Evolutionary conservation across 1,140 invertebrate genomes (phyloP).

Genomic region (Thalassaphorura encarpata): DNA sequence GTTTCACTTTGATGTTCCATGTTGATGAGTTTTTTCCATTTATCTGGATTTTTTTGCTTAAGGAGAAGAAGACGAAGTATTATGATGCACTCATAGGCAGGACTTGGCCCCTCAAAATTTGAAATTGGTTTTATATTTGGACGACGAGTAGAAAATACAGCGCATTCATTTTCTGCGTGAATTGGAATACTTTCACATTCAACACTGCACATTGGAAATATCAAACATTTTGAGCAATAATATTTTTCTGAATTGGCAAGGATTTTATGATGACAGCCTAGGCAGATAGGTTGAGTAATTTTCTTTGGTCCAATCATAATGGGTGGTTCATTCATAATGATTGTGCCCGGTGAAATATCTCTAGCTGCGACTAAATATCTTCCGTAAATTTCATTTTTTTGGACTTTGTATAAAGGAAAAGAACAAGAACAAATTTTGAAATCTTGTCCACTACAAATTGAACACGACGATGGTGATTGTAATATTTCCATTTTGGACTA

Average conservation of each 20-base stretch:
- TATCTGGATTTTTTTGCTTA: slow-evolving; percentile 6
- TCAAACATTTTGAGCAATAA: slow-evolving; percentile 19
- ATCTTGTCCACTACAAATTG: no score
- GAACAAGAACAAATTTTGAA: no score
- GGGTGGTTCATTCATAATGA: slow-evolving; percentile 17
- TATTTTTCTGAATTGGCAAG: slow-evolving; percentile 21
- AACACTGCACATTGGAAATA: slow-evolving; percentile 24
- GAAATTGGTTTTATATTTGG: neutral
- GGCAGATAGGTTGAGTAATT: slow-evolving; percentile 43
- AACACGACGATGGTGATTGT: no score
- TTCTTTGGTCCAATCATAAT: slow-evolving; percentile 54
- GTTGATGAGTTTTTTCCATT: slow-evolving; percentile 2
- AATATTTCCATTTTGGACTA: no score
- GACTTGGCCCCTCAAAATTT: slow-evolving; percentile 9
- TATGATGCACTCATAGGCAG: slow-evolving; percentile 50
- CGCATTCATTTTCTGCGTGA: slow-evolving; percentile 18
- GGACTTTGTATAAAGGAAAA: no score
- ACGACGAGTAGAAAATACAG: slow-evolving; percentile 1
- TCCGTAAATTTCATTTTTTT: slow-evolving; percentile 17
- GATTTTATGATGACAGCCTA: slow-evolving; percentile 38
- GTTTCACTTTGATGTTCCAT: slow-evolving; percentile 25
- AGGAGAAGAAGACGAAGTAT: slow-evolving; percentile 7
- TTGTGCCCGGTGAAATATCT: slow-evolving; percentile 17
- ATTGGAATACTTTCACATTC: slow-evolving; percentile 17
- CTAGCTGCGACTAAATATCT: slow-evolving; percentile 13